Base-by-base conservation (phyloP, 23 tunicate species). In the Phallusia fumigata region DNA sequence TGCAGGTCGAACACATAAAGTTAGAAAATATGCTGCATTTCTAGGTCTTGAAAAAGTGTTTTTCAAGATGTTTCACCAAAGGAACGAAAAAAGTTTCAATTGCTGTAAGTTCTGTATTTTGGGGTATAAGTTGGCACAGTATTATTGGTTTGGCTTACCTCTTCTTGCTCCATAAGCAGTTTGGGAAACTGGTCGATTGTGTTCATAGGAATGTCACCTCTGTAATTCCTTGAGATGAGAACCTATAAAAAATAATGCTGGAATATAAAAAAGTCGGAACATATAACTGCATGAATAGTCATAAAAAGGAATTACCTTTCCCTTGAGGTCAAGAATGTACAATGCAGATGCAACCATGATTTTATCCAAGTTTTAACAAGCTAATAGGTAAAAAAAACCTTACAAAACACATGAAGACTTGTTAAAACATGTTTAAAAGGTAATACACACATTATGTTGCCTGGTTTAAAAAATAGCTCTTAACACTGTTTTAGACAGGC, bases 151-250 rank as follows among this genome's bases (percentile, higher is more conserved):
- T 24, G 3, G 13, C 69, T 24, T 58, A 93, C 98, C 79, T 95
- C 99, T 81, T 95, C 99, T 83, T 87, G 92, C 64, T 95, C 99
- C 89, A 95, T 76, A 0, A 95, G 40, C 21, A 95, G 52, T 72
- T 95, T 95, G 6, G 99, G 99, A 92, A 95, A 95, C 35, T 81
- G 35, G 73, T 95, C 99, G 45, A 95, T 95, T 30, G 88, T 76
- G 78, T 95, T 95, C 95, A 95, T 87, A 11, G 99, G 96, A 64
- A 95, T 90, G 77, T 95, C 96, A 32, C 99, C 99, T 45, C 99
- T 65, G 78, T 95, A 95, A 58, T 95, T 95, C 2, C 99, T 88
- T 16, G 97, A 95, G 79, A 95, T 95, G 30, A 95, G 72, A 40
- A 95, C 99, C 95, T 95, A 32, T n/a, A n/a, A n/a, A n/a, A n/a